Evolutionary conservation across 2,797 vertebrate species (phyloP).

Genomic region (Smutsia gigantea): DNA sequence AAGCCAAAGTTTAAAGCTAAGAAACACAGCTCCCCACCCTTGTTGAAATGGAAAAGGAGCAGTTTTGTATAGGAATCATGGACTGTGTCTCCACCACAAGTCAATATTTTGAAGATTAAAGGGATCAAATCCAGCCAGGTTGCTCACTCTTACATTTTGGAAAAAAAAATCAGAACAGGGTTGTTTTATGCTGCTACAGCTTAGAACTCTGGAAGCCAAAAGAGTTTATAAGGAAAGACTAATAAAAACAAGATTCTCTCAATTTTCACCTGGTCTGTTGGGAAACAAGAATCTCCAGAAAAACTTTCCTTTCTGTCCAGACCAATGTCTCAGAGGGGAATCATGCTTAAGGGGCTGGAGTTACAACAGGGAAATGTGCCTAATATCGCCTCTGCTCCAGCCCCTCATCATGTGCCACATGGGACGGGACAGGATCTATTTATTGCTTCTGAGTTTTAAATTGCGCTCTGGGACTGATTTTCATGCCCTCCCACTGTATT

Average conservation of each 20-base stretch:
- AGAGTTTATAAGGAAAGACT: background rate
- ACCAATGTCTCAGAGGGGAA: background rate
- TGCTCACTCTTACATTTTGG: background rate
- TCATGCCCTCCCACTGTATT: background rate
- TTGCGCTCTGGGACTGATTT: too few relatives aligned
- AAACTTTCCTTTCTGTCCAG: background rate
- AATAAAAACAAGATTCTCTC: background rate
- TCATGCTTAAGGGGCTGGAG: background rate
- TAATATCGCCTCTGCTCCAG: background rate
- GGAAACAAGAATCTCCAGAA: background rate
- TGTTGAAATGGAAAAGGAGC: too few relatives aligned
- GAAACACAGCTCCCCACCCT: too few relatives aligned
- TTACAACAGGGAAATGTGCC: background rate
- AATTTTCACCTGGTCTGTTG: background rate
- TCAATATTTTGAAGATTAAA: background rate
- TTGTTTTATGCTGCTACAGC: background rate
- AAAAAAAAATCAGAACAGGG: background rate
- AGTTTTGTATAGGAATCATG: background rate
- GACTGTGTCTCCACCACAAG: background rate
- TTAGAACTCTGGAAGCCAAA: background rate
- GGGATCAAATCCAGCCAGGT: fast-evolving
- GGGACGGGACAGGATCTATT: background rate
- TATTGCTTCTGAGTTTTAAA: background rate
- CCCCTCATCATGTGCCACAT: background rate
- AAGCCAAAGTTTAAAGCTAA: too few relatives aligned